Conservation (phyloP, 2,113 vertebrate genomes). For the Turnix velox region DNA sequence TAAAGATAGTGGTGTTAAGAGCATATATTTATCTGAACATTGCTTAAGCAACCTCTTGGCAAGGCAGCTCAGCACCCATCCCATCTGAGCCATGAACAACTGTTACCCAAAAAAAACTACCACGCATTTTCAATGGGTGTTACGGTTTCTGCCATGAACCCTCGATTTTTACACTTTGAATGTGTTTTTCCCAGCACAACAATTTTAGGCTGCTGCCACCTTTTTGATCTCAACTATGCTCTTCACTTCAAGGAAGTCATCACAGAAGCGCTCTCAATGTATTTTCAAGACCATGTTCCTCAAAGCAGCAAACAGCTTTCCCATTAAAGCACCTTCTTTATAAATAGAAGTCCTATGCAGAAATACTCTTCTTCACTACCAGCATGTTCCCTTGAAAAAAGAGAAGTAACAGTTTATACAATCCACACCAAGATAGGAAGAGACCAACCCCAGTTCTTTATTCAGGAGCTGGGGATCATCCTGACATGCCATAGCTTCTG, state of each 20-base stretch:
- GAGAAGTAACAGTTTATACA: neutral
- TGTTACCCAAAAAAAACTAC: slow-evolving; percentile 25
- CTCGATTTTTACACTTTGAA: slow-evolving; percentile 29
- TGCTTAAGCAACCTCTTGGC: neutral
- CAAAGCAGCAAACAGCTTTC: slow-evolving; percentile 1
- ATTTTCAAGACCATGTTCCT: neutral
- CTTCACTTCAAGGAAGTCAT: neutral
- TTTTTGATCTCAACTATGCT: neutral
- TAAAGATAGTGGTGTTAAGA: neutral
- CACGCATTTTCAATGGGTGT: neutral
- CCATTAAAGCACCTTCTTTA: neutral
- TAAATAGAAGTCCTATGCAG: neutral
- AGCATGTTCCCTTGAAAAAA: neutral
- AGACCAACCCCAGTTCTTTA: neutral
- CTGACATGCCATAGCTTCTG: rapidly evolving
- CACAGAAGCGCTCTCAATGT: neutral
- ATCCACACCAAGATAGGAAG: neutral
- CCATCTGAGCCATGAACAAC: neutral
- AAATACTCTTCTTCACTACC: neutral
- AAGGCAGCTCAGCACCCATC: neutral
- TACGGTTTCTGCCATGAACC: slow-evolving; percentile 18
- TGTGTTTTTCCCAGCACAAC: slow-evolving; percentile 35
- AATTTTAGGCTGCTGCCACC: slow-evolving; percentile 30
- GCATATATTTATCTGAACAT: neutral
- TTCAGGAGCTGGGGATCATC: neutral